Base-by-base conservation (phyloP, 2,888 invertebrate species). In the Palloptera scutellata region DNA sequence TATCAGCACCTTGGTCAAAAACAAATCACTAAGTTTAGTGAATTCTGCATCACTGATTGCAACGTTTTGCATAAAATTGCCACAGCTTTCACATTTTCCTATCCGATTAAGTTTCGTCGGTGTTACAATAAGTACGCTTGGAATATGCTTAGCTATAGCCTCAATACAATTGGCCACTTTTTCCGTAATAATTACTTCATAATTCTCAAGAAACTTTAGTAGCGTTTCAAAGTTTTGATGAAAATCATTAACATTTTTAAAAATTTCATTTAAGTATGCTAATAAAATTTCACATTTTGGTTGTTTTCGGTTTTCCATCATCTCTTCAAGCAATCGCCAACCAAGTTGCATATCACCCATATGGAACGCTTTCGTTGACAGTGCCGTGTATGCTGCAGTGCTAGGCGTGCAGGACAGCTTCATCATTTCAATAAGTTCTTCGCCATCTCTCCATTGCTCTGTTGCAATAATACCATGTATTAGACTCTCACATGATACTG, bases 1-100 rank as follows among this genome's bases (percentile, higher is more conserved):
- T 69, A 93, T 85, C 20, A 96, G 87, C 0, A 92, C 88, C 70
- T 89, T 89, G 10, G 91, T 86, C 57, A 92, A 86, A 69, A 95
- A 87, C 65, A 86, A 86, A n/a, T 86, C 74, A 67, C 89, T 88
- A 43, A 96, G 82, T 41, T 79, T 74, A 0, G 85, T 71, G 80
- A 92, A 95, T 78, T 94, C 92, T 20, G 87, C 84, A 17, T 87
- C 76, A 1, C 87, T 86, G 48, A 94, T 77, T 45, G 85, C 79
- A 54, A 89, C 83, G 63, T 85, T 79, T 12, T 87, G 77, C 71
- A 95, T 83, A 41, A 78, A 78, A 20, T 85, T 77, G 0, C 84
- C 81, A 78, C 94, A 94, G 40, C 78, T 79, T 0, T 71, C 74
- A 79, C 94, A 94, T 57, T 85, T 79, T 4, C 92, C 92, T 73